Evolutionary conservation across 2,797 vertebrate species (phyloP).

Genomic region (Gambusia yucatana): DNA sequence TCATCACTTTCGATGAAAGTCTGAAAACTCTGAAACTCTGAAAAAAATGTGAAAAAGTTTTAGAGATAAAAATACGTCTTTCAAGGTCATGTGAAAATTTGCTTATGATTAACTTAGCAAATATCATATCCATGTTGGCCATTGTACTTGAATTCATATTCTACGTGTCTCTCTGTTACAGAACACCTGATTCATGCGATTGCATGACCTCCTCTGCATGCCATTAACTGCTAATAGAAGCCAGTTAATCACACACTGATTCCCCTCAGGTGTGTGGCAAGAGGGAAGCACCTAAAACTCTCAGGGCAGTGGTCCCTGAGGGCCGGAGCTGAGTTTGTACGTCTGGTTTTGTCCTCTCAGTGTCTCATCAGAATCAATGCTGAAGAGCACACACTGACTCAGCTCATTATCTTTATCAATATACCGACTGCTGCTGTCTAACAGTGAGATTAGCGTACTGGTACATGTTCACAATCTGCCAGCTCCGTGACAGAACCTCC

Average conservation of each 20-base stretch:
- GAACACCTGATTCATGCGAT: no score
- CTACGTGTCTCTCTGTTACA: no score
- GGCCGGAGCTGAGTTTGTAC: no score
- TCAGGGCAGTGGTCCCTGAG: no score
- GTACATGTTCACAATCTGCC: not conserved
- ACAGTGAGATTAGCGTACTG: not conserved
- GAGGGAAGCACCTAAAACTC: no score
- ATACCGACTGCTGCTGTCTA: not conserved
- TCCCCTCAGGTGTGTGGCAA: no score
- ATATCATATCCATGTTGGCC: not conserved
- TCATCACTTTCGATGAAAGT: no score
- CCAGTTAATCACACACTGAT: no score
- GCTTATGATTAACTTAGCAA: not conserved
- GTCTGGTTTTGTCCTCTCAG: not conserved
- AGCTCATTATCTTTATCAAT: conserved; percentile 7
- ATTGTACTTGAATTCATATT: no score
- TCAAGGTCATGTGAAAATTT: not conserved
- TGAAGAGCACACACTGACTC: not conserved
- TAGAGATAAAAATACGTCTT: not conserved
- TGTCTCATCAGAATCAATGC: not conserved
- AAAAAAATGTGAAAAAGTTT: not conserved
- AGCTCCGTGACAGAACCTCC: not conserved
- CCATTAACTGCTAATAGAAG: no score
- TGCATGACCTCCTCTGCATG: no score
- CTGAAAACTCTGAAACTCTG: no score